Percentiles rank a stretch among this genome's conserved stretches.
phyloP scores from a whole-genome alignment of 2,888 invertebrate species.

The Cosmorhoe ocellata region DNA sequence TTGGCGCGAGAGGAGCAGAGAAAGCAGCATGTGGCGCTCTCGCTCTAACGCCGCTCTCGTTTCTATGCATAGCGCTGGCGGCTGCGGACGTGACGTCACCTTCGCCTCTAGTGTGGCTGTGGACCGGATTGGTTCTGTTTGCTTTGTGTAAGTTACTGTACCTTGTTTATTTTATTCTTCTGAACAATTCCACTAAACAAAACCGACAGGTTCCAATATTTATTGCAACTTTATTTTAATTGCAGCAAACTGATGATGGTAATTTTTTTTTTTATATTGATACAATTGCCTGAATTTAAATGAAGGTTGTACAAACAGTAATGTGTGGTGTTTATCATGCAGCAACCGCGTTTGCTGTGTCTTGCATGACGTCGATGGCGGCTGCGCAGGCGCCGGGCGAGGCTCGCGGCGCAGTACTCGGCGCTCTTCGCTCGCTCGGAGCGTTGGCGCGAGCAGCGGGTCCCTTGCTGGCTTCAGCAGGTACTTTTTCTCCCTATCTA shows the following conservation, averaged over 20 bases:
- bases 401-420: conserved; percentile 96
- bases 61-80: conserved; percentile 91
- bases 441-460: conserved; percentile 96
- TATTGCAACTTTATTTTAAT: no score
- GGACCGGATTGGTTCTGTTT: conserved; percentile 92
- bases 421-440: conserved; percentile 96
- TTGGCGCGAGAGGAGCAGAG: conserved; percentile 87
- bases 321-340: no score
- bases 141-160: conserved; percentile 88
- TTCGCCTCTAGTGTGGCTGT: conserved; percentile 83
- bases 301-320: no score
- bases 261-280: no score
- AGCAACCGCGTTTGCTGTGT: conserved; percentile 97
- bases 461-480: conserved; percentile 92
- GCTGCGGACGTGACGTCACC: conserved; percentile 60
- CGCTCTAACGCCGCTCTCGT: conserved; percentile 92
- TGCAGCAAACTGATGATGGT: no score
- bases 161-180: no score
- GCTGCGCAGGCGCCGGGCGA: conserved; percentile 88
- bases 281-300: no score
- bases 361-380: conserved; percentile 96
- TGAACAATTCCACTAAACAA: no score
- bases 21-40: conserved; percentile 88
- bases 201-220: no score
- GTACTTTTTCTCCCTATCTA: conserved; percentile 77